Percentiles rank a stretch among this genome's conserved stretches.
Conservation (phyloP, 2,888 invertebrate species). For the Smittia sp. region DNA sequence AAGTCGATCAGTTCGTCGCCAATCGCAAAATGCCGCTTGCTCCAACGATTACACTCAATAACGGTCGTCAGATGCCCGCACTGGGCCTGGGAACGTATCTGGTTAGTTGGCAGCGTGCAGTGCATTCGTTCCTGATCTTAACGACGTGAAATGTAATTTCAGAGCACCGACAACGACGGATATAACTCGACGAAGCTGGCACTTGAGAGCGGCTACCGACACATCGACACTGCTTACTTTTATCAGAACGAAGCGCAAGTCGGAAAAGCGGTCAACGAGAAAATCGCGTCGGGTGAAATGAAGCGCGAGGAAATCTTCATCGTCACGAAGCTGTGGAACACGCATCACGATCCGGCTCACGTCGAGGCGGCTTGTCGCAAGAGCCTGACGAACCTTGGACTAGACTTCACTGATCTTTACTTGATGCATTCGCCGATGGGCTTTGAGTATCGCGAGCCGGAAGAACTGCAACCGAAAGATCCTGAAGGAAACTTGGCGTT, state of each 20-base stretch:
- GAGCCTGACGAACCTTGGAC: conserved; percentile 62
- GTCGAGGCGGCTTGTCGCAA: conserved; percentile 62
- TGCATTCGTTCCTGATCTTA: neutral
- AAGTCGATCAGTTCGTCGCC: too few species aligned
- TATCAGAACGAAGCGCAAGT: conserved; percentile 60
- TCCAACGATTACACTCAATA: conserved; percentile 57
- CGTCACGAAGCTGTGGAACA: conserved; percentile 64
- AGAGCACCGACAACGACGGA: neutral
- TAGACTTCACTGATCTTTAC: conserved; percentile 76
- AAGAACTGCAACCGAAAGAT: conserved; percentile 46
- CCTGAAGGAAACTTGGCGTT: conserved; percentile 44
- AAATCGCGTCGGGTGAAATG: conserved; percentile 54
- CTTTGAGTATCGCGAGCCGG: conserved; percentile 54
- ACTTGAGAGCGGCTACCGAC: conserved; percentile 65
- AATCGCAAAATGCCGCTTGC: conserved; percentile 43
- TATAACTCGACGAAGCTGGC: conserved; percentile 53
- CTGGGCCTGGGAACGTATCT: conserved; percentile 65
- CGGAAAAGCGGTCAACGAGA: conserved; percentile 55
- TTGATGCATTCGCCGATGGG: conserved; percentile 81
- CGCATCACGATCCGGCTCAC: conserved; percentile 58
- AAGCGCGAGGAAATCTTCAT: conserved; percentile 58
- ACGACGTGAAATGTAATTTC: conserved; percentile 48
- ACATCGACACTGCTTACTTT: conserved; percentile 63
- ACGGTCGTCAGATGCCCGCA: conserved; percentile 60
- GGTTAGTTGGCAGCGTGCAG: conserved; percentile 49